Conservation (phyloP, 2,888 invertebrate genomes). For the Diogma glabrata region DNA sequence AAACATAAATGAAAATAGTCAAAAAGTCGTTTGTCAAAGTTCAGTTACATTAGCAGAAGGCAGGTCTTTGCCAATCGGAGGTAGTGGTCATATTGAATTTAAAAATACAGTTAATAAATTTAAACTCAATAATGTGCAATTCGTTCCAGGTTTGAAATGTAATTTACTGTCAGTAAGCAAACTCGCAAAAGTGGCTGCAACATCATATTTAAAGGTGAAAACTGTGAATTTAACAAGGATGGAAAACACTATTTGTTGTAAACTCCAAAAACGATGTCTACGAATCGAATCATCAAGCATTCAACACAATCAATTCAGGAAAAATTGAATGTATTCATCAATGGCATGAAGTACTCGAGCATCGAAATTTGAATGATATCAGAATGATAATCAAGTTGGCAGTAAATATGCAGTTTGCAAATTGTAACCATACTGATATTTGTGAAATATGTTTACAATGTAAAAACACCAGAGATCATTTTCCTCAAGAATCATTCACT, state of each 20-base stretch:
- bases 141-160: background rate
- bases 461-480: background rate
- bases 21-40: background rate
- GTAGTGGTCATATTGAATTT: conserved; percentile 4
- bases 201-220: conserved; percentile 12
- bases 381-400: background rate
- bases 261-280: conserved; percentile 10
- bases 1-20: background rate
- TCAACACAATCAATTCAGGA: background rate
- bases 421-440: conserved; percentile 5
- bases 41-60: background rate
- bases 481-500: background rate
- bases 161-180: background rate
- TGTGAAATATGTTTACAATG: too few relatives aligned
- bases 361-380: too few relatives aligned
- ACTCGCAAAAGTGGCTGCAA: conserved; percentile 12
- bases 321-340: conserved; percentile 7
- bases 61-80: conserved; percentile 5
- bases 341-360: too few relatives aligned
- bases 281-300: background rate
- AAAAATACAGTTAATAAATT: conserved; percentile 8
- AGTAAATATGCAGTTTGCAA: background rate
- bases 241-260: conserved; percentile 3
- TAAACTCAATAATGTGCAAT: background rate
- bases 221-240: background rate